Percentiles rank a stretch among this genome's conserved stretches.
Conservation (phyloP, 35 echinoderm and acorn worm species). For the Nesometra sesokonis region DNA sequence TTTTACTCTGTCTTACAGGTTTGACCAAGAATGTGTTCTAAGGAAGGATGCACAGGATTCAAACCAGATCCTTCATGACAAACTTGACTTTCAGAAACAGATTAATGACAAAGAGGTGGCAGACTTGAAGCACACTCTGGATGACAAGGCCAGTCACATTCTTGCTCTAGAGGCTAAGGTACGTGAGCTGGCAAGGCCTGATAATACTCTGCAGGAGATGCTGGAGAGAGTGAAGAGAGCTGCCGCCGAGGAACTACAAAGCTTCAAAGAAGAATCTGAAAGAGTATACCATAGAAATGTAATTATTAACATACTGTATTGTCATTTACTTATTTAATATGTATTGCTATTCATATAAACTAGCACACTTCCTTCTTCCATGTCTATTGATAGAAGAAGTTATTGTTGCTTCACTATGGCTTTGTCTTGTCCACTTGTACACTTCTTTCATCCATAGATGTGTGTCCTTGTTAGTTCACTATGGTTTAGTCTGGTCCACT, state of each 20-base stretch:
- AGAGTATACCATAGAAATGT: slow-evolving; percentile 78
- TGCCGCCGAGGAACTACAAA: slow-evolving; percentile 59
- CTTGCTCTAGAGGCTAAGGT: slow-evolving; percentile 73
- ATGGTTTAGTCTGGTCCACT: no score
- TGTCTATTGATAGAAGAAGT: no score
- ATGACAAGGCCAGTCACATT: slow-evolving; percentile 78
- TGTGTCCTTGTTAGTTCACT: no score
- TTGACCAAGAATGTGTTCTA: slow-evolving; percentile 54
- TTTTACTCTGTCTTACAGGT: background rate
- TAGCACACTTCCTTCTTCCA: no score
- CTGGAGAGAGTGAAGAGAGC: slow-evolving; percentile 59
- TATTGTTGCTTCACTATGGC: no score
- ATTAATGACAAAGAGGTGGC: slow-evolving; percentile 43
- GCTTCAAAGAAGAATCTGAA: slow-evolving; percentile 81
- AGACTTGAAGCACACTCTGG: slow-evolving; percentile 12
- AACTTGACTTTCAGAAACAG: slow-evolving; percentile 62
- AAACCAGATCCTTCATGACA: slow-evolving; percentile 30
- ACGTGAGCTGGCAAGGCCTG: slow-evolving; percentile 68
- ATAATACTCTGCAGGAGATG: slow-evolving; percentile 71
- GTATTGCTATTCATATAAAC: no score
- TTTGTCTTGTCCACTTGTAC: no score
- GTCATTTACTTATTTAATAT: no score
- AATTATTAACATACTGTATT: slow-evolving; percentile 14
- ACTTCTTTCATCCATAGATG: no score
- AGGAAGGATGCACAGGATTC: slow-evolving; percentile 70